phyloP scores from a whole-genome alignment of 2,888 invertebrate species.

The Drosophila fulvimacula region DNA sequence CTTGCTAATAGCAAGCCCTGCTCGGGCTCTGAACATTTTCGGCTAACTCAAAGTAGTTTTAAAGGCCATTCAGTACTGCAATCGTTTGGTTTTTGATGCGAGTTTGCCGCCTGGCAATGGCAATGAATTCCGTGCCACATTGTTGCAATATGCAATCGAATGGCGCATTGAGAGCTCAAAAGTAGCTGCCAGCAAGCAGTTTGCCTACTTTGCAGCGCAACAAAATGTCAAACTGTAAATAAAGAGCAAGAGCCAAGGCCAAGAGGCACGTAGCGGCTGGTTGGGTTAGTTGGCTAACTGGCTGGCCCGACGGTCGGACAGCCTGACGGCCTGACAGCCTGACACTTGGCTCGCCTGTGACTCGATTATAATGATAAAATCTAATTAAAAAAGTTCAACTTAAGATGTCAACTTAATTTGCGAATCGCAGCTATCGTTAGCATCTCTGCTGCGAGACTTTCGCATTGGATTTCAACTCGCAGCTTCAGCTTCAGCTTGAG shows the following conservation, averaged over 20 bases:
- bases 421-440: constrained; percentile 17
- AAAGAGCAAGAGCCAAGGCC: constrained; percentile 10
- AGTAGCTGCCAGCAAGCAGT: constrained; percentile 2
- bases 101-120: neutral
- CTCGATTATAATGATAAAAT: constrained; percentile 78
- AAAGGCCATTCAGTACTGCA: constrained; percentile 8
- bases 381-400: constrained; percentile 78
- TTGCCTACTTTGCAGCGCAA: constrained; percentile 35
- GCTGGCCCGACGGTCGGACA: neutral
- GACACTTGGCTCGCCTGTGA: constrained; percentile 47
- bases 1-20: no score
- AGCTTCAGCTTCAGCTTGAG: neutral
- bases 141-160: constrained; percentile 35
- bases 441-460: neutral
- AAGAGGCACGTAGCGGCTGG: neutral
- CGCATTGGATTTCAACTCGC: constrained; percentile 6
- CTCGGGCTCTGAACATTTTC: neutral
- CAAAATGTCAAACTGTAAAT: constrained; percentile 23
- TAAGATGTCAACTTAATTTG: constrained; percentile 73
- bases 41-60: neutral
- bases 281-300: neutral
- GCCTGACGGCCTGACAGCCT: neutral
- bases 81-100: constrained; percentile 33
- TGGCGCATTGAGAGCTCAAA: neutral
- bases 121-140: constrained; percentile 41